phyloP scores from a whole-genome alignment of 2,888 invertebrate genomes.

The Ormyrus nitidulus region DNA sequence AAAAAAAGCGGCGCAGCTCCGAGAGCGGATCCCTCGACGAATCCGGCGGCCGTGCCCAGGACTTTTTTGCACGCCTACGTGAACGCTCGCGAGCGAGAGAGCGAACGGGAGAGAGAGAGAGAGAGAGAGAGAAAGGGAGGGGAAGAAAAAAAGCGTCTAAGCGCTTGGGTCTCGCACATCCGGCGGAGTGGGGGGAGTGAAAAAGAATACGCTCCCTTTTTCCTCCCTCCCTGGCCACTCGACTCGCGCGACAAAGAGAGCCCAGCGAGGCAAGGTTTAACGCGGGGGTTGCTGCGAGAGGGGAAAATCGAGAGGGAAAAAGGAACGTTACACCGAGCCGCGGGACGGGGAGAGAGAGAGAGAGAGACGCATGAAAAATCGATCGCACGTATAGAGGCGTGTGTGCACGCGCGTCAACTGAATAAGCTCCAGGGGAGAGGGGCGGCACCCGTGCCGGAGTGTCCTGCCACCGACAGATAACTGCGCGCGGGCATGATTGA shows the following conservation, averaged over 20 bases:
- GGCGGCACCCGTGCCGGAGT: neutral
- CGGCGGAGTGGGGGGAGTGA: conserved; percentile 11
- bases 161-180: neutral
- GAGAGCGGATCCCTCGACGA: conserved; percentile 15
- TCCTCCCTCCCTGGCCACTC: neutral
- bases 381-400: conserved; percentile 18
- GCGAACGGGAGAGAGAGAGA: neutral
- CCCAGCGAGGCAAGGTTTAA: neutral
- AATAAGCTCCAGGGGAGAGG: neutral
- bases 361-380: conserved; percentile 45
- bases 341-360: neutral
- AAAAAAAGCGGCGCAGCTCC: conserved; percentile 6
- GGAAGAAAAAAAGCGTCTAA: conserved; percentile 9
- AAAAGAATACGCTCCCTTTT: conserved; percentile 13
- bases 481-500: neutral
- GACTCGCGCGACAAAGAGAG: neutral
- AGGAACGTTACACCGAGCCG: neutral
- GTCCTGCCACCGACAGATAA: neutral
- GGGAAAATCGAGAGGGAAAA: conserved; percentile 17
- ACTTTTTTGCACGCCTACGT: conserved; percentile 52
- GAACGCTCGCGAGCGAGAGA: conserved; percentile 21
- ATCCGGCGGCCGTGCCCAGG: conserved; percentile 39
- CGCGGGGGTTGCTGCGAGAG: neutral
- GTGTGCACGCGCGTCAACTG: neutral
- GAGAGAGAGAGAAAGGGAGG: neutral